Evolutionary conservation across 2,113 vertebrate species (phyloP).

Genomic region (Rostratula benghalensis): DNA sequence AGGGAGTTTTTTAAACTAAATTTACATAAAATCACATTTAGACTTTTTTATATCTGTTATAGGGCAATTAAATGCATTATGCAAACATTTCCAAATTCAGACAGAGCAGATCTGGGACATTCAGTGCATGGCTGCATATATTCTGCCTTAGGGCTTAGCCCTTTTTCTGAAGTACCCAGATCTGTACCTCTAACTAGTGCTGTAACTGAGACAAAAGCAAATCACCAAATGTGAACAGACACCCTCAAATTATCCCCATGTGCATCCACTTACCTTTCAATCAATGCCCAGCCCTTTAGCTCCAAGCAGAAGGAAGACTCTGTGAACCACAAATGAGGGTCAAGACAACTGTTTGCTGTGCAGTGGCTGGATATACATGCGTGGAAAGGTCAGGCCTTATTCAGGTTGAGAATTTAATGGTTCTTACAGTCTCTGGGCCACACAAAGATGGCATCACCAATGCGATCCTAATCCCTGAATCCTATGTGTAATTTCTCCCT

Average conservation of each 20-base stretch:
- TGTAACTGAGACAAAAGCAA: rapidly evolving
- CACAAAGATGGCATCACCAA: background rate
- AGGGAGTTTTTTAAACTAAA: conserved; percentile 9
- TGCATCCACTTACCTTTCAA: background rate
- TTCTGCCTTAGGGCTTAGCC: background rate
- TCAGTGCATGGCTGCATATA: background rate
- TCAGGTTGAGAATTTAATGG: background rate
- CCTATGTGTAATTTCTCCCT: background rate
- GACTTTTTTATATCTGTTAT: background rate
- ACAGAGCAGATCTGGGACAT: background rate
- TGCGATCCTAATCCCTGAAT: background rate
- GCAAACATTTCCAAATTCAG: conserved; percentile 4
- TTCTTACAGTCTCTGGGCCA: background rate
- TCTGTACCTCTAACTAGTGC: background rate
- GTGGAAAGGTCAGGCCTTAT: background rate
- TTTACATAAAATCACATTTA: conserved; percentile 14
- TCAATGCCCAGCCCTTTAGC: background rate
- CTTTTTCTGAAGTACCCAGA: background rate
- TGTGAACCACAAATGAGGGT: background rate
- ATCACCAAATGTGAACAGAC: background rate
- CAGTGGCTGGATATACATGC: background rate
- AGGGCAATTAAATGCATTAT: conserved; percentile 7
- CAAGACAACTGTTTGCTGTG: background rate
- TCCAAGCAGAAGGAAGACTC: background rate
- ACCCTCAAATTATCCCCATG: background rate